A percentile compares a stretch with the other conserved stretches of the same genome.
phyloP scores from a whole-genome alignment of 2,113 vertebrate genomes.

The Rhabdomys dilectus region DNA sequence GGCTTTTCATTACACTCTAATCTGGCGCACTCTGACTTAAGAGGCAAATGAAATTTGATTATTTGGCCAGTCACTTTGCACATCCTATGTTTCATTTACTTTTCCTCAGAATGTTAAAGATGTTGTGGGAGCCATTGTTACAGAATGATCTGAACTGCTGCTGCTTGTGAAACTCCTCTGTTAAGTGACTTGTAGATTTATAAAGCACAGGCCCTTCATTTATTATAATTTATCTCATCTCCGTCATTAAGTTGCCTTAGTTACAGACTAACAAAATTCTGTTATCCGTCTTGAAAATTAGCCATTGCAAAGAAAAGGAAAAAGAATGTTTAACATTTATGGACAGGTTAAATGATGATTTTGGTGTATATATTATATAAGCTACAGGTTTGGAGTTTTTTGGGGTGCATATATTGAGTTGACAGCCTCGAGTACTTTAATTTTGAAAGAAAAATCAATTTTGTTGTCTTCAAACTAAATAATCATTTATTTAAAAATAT shows the following conservation, averaged over 20 bases:
- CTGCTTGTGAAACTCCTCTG: background rate
- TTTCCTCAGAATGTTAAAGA: conserved; percentile 59
- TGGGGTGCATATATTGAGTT: background rate
- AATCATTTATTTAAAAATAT: background rate
- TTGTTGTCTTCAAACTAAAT: background rate
- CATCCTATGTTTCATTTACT: conserved; percentile 63
- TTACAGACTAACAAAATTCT: conserved; percentile 55
- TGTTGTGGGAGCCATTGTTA: conserved; percentile 39
- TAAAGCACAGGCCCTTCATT: conserved; percentile 17
- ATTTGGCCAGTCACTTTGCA: conserved; percentile 63
- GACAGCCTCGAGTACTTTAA: background rate
- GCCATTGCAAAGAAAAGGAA: conserved; percentile 27
- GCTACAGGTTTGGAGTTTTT: background rate
- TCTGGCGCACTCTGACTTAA: conserved; percentile 68
- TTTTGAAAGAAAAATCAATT: background rate
- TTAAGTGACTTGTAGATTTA: conserved; percentile 60
- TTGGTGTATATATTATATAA: background rate
- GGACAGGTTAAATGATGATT: background rate
- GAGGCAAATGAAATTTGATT: conserved; percentile 79
- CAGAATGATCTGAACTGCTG: background rate
- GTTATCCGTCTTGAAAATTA: conserved; percentile 28
- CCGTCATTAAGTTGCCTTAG: background rate
- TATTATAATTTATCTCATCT: conserved; percentile 9
- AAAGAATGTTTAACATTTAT: background rate
- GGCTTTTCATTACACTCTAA: conserved; percentile 76